Evolutionary conservation across 2,113 vertebrate species (phyloP), one percentile per base, ranked within the genome.

Genomic region (Notarius quadriscutis): DNA sequence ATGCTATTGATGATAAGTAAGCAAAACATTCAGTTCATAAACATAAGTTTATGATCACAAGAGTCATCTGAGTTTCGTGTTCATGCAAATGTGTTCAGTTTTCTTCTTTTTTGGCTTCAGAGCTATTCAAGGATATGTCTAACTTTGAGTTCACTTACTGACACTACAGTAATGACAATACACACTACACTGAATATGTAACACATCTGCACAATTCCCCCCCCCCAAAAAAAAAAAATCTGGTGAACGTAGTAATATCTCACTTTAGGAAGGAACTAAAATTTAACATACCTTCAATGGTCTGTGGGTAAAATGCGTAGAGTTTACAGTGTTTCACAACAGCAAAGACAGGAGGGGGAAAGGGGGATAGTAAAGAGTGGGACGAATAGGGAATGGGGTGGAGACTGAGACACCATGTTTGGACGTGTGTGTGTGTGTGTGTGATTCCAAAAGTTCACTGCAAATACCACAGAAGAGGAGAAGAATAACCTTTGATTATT

Each of bases 361-460:
- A 17, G 55, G 78, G 25, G 71, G 53, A 50, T 12, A 34, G 80
- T 10, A 71, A 8, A 48, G 6, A 55, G 48, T 30, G 55, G 67
- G 25, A 55, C 20, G 17, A 60, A 9, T 51, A 74, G 53, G 12
- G 65, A 10, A 82, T 10, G 87, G 69, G 81, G 82, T 65, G 81
- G 86, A 87, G 86, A 77, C 60, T 77, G 71, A 27, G 86, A 75
- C 82, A 20, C 65, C 53, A 71, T 82, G 78, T 87, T 74, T 69
- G 72, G 58, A 15, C 25, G 17, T 22, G 80, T 48, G 58, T 5
- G 9, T 62, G 57, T 30, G 27, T 34, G 78, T 62, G 80, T 48
- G 80, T 60, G 80, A 69, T 63, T 87, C 80, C 86, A 83, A 87
- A 83, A 83, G 71, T 83, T 87, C 81, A 83, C n/a, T 83, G 81